phyloP scores from a whole-genome alignment of 1,140 invertebrate genomes.

The Cardiocondyla obscurior region DNA sequence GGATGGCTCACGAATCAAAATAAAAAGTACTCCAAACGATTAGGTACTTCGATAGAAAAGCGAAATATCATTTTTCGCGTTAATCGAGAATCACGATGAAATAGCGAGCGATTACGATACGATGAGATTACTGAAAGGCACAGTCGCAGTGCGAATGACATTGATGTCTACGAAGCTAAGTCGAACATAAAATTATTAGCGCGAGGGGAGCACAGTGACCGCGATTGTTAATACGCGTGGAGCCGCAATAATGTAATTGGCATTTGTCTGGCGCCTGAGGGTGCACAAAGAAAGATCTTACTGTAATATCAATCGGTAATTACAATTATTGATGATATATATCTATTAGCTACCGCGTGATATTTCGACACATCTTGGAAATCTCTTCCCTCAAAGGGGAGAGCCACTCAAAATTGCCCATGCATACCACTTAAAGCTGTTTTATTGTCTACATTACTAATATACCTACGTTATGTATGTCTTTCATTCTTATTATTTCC shows the following conservation, averaged over 20 bases:
- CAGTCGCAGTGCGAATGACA: conserved; percentile 6
- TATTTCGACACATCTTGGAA: conserved; percentile 5
- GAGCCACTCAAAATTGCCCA: not conserved
- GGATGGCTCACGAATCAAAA: not conserved
- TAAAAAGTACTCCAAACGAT: not conserved
- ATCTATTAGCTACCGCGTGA: not conserved
- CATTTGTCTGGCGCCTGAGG: conserved; percentile 57
- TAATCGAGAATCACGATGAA: not conserved
- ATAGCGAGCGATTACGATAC: not conserved
- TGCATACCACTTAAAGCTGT: not conserved
- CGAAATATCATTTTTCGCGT: not conserved
- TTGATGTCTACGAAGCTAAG: conserved; percentile 13
- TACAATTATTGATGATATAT: conserved; percentile 7
- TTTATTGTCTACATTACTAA: not conserved
- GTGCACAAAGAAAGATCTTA: conserved; percentile 56
- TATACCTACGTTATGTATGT: not conserved
- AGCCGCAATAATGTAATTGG: conserved; percentile 57
- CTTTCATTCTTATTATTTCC: not conserved
- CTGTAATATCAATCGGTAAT: conserved; percentile 45
- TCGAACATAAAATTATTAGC: conserved; percentile 23
- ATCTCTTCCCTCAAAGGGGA: not conserved
- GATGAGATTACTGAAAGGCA: not conserved
- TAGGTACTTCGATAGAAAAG: not conserved
- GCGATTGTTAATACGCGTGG: conserved; percentile 53
- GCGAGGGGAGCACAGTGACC: conserved; percentile 54